phyloP scores from a whole-genome alignment of 2,113 vertebrate species.

The Loxodonta africana region DNA sequence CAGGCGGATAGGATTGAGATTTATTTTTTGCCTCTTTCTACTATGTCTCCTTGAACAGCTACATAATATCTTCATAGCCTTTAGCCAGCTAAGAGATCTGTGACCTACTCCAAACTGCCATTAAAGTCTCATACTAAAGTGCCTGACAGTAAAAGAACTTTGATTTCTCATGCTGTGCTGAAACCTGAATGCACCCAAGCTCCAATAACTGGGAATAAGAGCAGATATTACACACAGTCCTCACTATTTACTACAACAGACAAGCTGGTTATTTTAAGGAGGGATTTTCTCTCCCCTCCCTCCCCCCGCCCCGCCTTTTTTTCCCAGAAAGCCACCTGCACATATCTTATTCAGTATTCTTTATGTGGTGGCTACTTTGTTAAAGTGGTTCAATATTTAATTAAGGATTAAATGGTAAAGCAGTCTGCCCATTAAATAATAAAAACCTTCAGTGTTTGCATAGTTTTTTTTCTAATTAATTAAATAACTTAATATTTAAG shows the following conservation, averaged over 20 bases:
- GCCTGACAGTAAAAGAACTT: not conserved
- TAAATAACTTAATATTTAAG: constrained; percentile 72
- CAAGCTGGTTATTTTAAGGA: constrained; percentile 46
- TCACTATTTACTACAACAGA: constrained; percentile 12
- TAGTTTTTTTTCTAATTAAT: constrained; percentile 76
- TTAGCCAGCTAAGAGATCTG: constrained; percentile 57
- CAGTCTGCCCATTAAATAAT: constrained; percentile 76
- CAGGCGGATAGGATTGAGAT: not conserved
- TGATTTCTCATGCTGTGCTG: not conserved
- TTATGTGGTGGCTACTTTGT: constrained; percentile 69
- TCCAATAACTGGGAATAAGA: not conserved
- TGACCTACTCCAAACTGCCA: constrained; percentile 42
- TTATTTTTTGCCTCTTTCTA: constrained; percentile 53
- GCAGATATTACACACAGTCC: not conserved
- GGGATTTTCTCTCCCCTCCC: not conserved
- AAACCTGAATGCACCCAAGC: not conserved
- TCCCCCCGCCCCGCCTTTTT: not conserved
- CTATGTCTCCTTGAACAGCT: constrained; percentile 13
- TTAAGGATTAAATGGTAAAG: constrained; percentile 81
- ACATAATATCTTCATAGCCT: constrained; percentile 10
- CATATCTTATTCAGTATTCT: constrained; percentile 75
- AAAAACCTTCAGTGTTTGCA: constrained; percentile 76
- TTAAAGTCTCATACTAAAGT: constrained; percentile 47
- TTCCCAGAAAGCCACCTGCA: not conserved
- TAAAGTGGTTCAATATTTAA: constrained; percentile 83